A percentile compares a stretch with the other conserved stretches of the same genome.
phyloP scores from a whole-genome alignment of 2,797 vertebrate genomes.

The Myotis daubentonii region DNA sequence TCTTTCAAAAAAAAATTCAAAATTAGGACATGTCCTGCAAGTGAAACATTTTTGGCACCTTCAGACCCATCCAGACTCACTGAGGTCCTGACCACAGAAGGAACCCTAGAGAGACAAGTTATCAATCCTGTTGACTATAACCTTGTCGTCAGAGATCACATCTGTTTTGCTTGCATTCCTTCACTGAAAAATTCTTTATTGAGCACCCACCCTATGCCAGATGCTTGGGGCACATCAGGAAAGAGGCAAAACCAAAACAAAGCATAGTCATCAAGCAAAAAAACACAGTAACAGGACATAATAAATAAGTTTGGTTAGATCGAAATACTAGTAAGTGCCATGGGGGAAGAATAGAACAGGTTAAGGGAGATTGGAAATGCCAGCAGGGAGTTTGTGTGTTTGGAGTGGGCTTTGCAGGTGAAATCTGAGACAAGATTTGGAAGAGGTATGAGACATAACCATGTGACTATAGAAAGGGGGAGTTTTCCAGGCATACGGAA shows the following conservation, averaged over 20 bases:
- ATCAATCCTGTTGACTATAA: background rate
- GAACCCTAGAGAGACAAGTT: background rate
- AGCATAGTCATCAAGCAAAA: background rate
- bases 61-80: background rate
- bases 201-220: background rate
- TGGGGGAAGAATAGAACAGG: background rate
- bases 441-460: background rate
- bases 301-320: background rate
- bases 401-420: background rate
- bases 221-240: conserved; percentile 29
- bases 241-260: conserved; percentile 39
- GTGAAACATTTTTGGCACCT: background rate
- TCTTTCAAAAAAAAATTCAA: conserved; percentile 20
- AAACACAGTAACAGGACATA: background rate
- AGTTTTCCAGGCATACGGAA: background rate
- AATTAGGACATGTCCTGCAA: background rate
- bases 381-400: background rate
- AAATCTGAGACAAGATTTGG: background rate
- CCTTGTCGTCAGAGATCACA: background rate
- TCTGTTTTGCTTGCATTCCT: conserved; percentile 48
- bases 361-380: background rate
- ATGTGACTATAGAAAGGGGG: background rate
- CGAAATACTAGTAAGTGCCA: background rate
- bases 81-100: background rate
- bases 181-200: background rate